Conservation (phyloP, 2,888 invertebrate genomes). For the Parnassius mnemosyne region DNA sequence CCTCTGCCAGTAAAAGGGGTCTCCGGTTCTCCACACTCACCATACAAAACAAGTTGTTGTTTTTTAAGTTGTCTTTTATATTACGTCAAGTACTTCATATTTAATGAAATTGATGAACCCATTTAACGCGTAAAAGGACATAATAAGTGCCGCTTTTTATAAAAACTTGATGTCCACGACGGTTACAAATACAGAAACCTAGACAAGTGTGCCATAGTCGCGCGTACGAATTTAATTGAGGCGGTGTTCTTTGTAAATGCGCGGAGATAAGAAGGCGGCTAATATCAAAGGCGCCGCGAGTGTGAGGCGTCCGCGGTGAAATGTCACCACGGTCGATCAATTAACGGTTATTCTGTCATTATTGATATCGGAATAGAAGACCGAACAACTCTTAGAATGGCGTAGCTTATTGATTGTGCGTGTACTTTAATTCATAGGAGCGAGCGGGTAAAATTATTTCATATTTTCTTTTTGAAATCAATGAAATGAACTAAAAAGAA, state of each 20-base stretch:
- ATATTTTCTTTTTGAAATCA: too few species aligned
- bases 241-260: conserved; percentile 62
- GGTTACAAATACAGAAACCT: conserved; percentile 48
- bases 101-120: conserved; percentile 37
- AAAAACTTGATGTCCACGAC: conserved; percentile 46
- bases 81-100: conserved; percentile 18
- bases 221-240: conserved; percentile 75
- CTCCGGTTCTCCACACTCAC: too few species aligned
- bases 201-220: conserved; percentile 74
- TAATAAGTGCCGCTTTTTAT: conserved; percentile 40
- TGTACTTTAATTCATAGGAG: conserved; percentile 37
- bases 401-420: conserved; percentile 52
- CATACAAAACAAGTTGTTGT: too few species aligned
- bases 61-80: too few species aligned
- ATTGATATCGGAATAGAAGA: conserved; percentile 62
- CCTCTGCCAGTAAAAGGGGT: too few species aligned
- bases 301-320: conserved; percentile 64
- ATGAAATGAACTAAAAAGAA: too few species aligned
- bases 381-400: conserved; percentile 43
- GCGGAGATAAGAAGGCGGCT: conserved; percentile 52
- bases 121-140: conserved; percentile 48
- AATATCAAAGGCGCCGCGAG: conserved; percentile 65
- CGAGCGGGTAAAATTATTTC: conserved; percentile 15
- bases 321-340: conserved; percentile 77
- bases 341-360: conserved; percentile 58